Evolutionary conservation across 2,888 invertebrate species (phyloP).

Genomic region (Aethes cnicana): DNA sequence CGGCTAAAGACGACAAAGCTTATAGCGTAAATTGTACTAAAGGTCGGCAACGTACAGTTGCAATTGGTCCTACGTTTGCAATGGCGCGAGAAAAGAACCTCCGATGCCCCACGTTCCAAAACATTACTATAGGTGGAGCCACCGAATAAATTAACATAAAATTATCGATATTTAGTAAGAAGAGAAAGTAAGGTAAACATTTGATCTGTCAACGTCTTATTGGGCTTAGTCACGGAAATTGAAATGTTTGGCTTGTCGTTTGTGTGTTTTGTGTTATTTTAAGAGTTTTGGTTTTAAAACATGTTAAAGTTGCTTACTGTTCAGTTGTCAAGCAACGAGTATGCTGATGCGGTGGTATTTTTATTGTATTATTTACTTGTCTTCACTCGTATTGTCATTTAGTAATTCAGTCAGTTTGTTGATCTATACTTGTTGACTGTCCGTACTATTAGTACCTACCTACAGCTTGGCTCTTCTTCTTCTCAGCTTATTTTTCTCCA

Average conservation of each 20-base stretch:
- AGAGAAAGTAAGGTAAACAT: conserved; percentile 36
- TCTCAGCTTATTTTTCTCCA: too few species aligned
- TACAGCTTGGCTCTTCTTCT: too few species aligned
- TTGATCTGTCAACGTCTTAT: conserved; percentile 27
- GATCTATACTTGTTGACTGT: too few species aligned
- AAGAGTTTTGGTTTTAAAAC: conserved; percentile 24
- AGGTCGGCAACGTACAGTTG: conserved; percentile 3
- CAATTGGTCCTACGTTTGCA: not conserved
- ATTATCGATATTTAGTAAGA: conserved; percentile 35
- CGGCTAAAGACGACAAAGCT: too few species aligned
- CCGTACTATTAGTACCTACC: too few species aligned
- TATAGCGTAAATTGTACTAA: too few species aligned
- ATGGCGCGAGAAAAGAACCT: too few species aligned
- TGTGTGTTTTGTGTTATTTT: conserved; percentile 22
- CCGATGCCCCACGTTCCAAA: conserved; percentile 2
- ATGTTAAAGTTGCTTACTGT: conserved; percentile 22
- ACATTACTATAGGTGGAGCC: conserved; percentile 27
- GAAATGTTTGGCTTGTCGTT: conserved; percentile 24
- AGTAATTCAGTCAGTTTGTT: too few species aligned
- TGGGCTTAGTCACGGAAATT: conserved; percentile 30
- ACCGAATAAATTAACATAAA: conserved; percentile 36
- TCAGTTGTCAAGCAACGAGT: conserved; percentile 14
- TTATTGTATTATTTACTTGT: too few species aligned
- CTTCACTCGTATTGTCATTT: too few species aligned
- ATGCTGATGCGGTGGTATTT: too few species aligned